phyloP scores from a whole-genome alignment of 2,113 vertebrate species.

The Ceuthmochares aereus region DNA sequence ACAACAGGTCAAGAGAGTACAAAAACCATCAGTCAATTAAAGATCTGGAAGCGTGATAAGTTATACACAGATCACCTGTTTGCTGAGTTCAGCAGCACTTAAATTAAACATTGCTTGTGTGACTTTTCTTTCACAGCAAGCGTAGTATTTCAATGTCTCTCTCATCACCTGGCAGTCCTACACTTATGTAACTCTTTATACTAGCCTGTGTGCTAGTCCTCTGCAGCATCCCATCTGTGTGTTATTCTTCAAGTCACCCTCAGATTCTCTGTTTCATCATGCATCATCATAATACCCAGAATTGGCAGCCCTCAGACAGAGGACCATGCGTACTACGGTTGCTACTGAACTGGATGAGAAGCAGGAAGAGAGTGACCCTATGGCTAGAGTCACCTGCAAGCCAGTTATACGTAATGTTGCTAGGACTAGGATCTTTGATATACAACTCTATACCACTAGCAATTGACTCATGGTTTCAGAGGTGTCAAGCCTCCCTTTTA shows the following conservation, averaged over 20 bases:
- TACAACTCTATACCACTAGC: neutral
- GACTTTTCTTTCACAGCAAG: neutral
- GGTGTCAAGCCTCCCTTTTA: neutral
- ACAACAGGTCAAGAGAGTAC: neutral
- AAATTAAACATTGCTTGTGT: constrained; percentile 15
- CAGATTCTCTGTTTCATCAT: neutral
- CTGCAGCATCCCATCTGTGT: neutral
- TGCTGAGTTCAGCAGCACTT: constrained; percentile 48
- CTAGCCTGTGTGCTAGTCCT: neutral
- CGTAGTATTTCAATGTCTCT: neutral
- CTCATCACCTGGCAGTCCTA: neutral
- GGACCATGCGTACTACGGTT: neutral
- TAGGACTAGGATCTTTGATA: neutral
- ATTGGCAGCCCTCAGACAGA: neutral
- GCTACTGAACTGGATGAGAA: neutral
- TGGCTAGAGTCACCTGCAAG: neutral
- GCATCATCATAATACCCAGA: neutral
- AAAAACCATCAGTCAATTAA: constrained; percentile 3
- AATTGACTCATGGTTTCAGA: neutral
- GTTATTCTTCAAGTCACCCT: neutral
- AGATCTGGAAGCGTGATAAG: neutral
- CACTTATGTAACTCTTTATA: neutral
- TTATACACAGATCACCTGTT: neutral
- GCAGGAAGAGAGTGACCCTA: neutral
- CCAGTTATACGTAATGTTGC: neutral